phyloP scores from a whole-genome alignment of 2,888 invertebrate genomes.

The Agrenia bidenticulata region DNA sequence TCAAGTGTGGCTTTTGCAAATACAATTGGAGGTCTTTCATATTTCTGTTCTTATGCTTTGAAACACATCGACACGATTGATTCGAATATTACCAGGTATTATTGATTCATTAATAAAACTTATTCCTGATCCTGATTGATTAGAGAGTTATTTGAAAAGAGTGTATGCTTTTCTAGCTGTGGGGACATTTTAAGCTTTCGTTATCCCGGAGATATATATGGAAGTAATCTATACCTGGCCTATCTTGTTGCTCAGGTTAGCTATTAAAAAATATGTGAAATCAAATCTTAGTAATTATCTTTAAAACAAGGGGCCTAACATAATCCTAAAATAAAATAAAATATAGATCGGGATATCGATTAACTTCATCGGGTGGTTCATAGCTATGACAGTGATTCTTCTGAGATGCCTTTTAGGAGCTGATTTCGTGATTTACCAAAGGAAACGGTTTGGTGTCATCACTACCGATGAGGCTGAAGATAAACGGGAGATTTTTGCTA shows the following conservation, averaged over 20 bases:
- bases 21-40: slow-evolving; percentile 25
- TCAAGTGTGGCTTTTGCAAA: slow-evolving; percentile 25
- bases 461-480: background rate
- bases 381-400: slow-evolving; percentile 20
- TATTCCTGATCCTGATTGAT: too few species aligned
- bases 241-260: slow-evolving; percentile 30
- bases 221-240: slow-evolving; percentile 27
- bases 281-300: too few species aligned
- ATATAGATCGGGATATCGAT: slow-evolving; percentile 22
- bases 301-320: too few species aligned
- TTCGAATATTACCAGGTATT: slow-evolving; percentile 27
- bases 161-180: slow-evolving; percentile 20
- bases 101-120: background rate
- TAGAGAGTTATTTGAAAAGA: background rate
- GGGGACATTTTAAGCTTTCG: slow-evolving; percentile 20
- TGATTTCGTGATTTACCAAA: slow-evolving; percentile 28
- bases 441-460: slow-evolving; percentile 2
- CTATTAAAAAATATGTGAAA: too few species aligned
- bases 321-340: too few species aligned
- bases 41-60: slow-evolving; percentile 28
- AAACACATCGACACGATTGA: background rate
- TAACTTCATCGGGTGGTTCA: slow-evolving; percentile 28
- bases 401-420: slow-evolving; percentile 29
- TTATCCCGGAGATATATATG: slow-evolving; percentile 22
- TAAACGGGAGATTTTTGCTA: background rate